Percentiles rank a stretch among this genome's conserved stretches.
Conservation (phyloP, 2,113 vertebrate genomes). For the Sinocyclocheilus anophthalmus region DNA sequence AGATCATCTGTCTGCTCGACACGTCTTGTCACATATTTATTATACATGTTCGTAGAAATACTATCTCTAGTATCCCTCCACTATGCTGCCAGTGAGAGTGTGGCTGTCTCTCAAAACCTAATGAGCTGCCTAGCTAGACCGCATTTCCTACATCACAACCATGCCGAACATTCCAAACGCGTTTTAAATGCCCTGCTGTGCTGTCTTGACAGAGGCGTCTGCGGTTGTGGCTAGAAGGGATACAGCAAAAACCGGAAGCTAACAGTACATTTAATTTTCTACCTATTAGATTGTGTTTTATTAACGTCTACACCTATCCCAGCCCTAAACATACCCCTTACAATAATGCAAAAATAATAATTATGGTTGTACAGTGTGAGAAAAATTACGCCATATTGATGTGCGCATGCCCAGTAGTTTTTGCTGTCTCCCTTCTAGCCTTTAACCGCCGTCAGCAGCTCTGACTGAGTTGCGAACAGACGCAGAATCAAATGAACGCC, state of each 20-base stretch:
- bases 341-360: too few species aligned
- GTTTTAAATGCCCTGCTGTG: not conserved
- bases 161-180: not conserved
- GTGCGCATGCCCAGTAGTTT: too few species aligned
- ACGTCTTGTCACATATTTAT: not conserved
- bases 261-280: too few species aligned
- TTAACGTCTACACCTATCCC: too few species aligned
- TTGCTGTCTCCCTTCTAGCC: too few species aligned
- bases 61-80: not conserved
- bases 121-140: not conserved
- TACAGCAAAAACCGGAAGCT: too few species aligned
- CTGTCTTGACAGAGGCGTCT: not conserved
- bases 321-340: too few species aligned
- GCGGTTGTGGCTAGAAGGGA: too few species aligned
- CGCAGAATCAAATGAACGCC: conserved; percentile 32
- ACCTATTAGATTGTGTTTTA: too few species aligned
- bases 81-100: conserved; percentile 7
- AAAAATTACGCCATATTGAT: too few species aligned
- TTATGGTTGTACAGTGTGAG: too few species aligned
- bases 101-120: not conserved
- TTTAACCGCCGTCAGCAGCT: not conserved
- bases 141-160: not conserved
- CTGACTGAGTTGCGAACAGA: conserved; percentile 18
- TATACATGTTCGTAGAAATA: not conserved
- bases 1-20: not conserved